Evolutionary conservation across 2,113 vertebrate species (phyloP).

Genomic region (Propithecus coquereli): DNA sequence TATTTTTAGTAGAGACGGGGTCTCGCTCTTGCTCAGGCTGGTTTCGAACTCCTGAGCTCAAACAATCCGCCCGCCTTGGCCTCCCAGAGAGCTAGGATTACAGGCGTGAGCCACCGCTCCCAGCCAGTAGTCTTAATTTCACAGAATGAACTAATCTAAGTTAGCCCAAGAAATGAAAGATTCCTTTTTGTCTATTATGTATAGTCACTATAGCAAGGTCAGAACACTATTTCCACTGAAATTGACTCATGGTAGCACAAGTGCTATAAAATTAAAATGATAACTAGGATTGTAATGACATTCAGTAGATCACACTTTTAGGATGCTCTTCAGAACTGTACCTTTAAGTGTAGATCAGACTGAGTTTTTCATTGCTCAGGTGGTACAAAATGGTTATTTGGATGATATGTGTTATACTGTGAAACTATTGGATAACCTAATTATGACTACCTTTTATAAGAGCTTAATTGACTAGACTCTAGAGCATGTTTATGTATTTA

Average conservation of each 20-base stretch:
- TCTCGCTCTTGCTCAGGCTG: too few species aligned
- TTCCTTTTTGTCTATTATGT: neutral
- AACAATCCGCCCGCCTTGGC: too few species aligned
- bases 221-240: neutral
- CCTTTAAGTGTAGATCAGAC: neutral
- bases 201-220: neutral
- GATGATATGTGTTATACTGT: neutral
- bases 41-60: too few species aligned
- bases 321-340: neutral
- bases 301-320: neutral
- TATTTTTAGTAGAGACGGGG: too few species aligned
- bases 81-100: too few species aligned
- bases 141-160: neutral
- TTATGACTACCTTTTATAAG: neutral
- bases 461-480: neutral
- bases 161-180: neutral
- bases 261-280: neutral
- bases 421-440: neutral
- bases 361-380: conserved; percentile 8
- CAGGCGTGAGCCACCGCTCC: too few species aligned
- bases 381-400: conserved; percentile 10
- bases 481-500: neutral
- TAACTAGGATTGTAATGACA: neutral
- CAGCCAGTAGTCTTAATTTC: neutral
- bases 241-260: neutral